Base-by-base conservation (phyloP, 2,113 vertebrate genomes). In the Leiothrix lutea region DNA sequence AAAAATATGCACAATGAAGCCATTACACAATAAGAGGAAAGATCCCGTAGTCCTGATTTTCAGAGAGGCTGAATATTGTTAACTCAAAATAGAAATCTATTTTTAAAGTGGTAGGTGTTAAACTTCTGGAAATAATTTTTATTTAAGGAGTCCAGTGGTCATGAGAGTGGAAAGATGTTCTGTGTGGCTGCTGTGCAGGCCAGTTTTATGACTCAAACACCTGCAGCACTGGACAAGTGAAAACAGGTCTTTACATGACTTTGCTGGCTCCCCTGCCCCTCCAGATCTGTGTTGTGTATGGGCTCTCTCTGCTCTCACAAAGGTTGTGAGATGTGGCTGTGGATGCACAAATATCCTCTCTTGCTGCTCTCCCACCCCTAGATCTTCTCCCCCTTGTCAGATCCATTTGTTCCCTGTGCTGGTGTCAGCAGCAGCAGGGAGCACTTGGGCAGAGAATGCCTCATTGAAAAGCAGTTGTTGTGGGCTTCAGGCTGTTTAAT, bases 401-500 rank as follows among this genome's bases (percentile, higher is more conserved):
- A 70, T 29, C 36, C 38, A 2, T 92, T 95, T 95, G 80, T 86
- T 96, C 44, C 44, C 54, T 57, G 2, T 9, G 4, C 51, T 58
- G 47, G 50, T 82, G 74, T 60, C 62, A 62, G 53, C 35, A 71
- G 78, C 90, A 90, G 79, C 4, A 6, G 79, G 87, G 67, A 96
- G 51, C 1, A 1, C 45, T 88, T 69, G 50, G 51, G 38, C 2
- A 22, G 88, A 90, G 92, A 88, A 85, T 58, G 47, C 12, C 67
- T 85, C 78, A 77, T 85, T 84, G 66, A 94, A 85, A 75, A 90
- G 35, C 87, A 88, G 80, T 87, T 85, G 62, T 40, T 36, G 60
- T n/a, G 56, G 58, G 54, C 54, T 83, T 95, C 84, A 62, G 23
- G 84, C 94, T 90, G 71, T 38, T 85, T 94, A 95, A 95, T 94